Percentiles rank a stretch among this genome's conserved stretches.
Conservation (phyloP, 2,888 invertebrate genomes). For the Napeogenes sylphis region DNA sequence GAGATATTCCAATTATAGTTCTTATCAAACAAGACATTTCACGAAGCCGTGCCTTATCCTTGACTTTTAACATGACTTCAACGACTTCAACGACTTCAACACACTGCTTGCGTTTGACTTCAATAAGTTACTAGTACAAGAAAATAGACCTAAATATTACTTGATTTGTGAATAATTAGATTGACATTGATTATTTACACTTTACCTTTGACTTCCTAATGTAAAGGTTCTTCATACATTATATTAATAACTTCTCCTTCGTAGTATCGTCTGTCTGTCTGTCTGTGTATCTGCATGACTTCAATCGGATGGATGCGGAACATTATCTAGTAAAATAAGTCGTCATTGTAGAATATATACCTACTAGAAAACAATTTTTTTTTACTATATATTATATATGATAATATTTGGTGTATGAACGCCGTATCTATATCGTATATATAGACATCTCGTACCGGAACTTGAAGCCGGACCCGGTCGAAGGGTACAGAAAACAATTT, state of each 20-base stretch:
- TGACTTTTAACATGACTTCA: slow-evolving; percentile 21
- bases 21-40: slow-evolving; percentile 29
- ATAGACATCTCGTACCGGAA: slow-evolving; percentile 47
- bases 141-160: neutral
- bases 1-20: neutral
- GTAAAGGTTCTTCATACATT: neutral
- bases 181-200: no score
- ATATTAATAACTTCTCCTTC: slow-evolving; percentile 10
- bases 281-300: no score
- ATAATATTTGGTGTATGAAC: slow-evolving; percentile 7
- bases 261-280: neutral
- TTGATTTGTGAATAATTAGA: neutral
- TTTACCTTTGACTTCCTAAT: neutral
- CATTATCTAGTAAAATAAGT: no score
- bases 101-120: neutral
- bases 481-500: no score
- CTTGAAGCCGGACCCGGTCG: slow-evolving; percentile 56
- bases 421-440: slow-evolving; percentile 30
- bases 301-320: no score
- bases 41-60: slow-evolving; percentile 30
- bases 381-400: no score
- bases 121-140: neutral
- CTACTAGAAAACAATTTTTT: no score
- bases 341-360: no score
- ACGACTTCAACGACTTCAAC: no score